phyloP scores from a whole-genome alignment of 2,797 vertebrate species.

The Gadopsis bispinosus region DNA sequence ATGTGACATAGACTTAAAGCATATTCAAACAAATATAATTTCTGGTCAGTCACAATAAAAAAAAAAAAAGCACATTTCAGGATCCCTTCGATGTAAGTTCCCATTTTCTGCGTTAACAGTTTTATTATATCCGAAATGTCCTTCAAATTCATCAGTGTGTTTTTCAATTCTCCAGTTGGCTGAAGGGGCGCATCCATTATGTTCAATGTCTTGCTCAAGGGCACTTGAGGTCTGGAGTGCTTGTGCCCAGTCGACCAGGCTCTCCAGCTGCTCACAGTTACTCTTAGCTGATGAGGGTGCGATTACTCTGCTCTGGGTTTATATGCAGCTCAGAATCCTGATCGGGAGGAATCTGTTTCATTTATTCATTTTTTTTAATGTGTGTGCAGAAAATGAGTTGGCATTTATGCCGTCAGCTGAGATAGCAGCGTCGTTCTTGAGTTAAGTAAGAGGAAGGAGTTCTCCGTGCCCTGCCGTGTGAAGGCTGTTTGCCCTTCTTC shows the following conservation, averaged over 20 bases:
- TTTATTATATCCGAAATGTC: too few relatives aligned
- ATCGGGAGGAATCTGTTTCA: too few relatives aligned
- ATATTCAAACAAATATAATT: neutral
- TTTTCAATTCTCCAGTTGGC: too few relatives aligned
- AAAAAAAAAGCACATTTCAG: neutral
- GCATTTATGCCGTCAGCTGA: neutral
- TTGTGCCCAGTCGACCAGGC: neutral
- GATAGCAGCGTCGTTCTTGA: neutral
- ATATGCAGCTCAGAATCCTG: neutral
- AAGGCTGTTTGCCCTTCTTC: slow-evolving; percentile 48
- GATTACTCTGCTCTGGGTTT: neutral
- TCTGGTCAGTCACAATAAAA: neutral
- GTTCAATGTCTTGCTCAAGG: neutral
- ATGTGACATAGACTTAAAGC: neutral
- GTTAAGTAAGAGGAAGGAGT: slow-evolving; percentile 2
- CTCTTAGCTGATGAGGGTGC: neutral
- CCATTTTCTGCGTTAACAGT: too few relatives aligned
- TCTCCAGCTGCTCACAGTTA: neutral
- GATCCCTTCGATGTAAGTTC: neutral
- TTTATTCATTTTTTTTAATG: neutral
- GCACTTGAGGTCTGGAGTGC: neutral
- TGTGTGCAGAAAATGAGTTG: neutral
- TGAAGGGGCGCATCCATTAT: neutral
- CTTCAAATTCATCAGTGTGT: too few relatives aligned
- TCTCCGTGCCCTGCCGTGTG: slow-evolving; percentile 24